Evolutionary conservation across 2,797 vertebrate species (phyloP), one percentile per base, ranked within the genome.

Genomic region (Pseudochirops corinnae): DNA sequence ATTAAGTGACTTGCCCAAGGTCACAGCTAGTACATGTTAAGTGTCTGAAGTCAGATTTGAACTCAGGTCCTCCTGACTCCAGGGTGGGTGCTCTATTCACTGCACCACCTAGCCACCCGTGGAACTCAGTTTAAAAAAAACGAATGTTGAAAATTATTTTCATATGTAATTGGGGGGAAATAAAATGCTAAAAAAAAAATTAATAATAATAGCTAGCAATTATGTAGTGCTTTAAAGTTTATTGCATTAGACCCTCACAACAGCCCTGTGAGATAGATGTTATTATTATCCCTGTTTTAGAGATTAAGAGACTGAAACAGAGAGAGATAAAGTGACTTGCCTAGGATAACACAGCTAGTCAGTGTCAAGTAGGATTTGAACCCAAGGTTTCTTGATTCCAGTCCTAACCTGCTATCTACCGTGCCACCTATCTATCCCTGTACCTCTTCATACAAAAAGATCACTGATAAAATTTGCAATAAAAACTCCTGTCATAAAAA

Each of bases 401-500:
- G 4, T 1, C 18, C 33, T 7, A 21, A 16, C 33, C 62, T 74
- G 33, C 33, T 74, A 7, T 18, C 16, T 1, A 67, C 33, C 33
- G 28, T 60, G 10, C 31, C 56, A n/a, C 14, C 14, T 16, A 18
- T 13, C 31, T 74, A 18, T 16, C 16, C 16, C 33, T 74, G 14
- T 39, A 74, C 62, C 5, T 74, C 33, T 74, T 58, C 60, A 26
- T 90, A 7, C 94, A 93, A 93, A 93, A 53, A 53, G 28, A 91
- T 82, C 87, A 90, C 46, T 96, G 58, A 67, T 60, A 90, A 92
- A 67, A 91, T 94, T 91, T 91, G 28, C 55, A 92, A 1, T 93
- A 55, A 93, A 24, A 60, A 39, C 91, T 94, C 16, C 67, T 18
- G 74, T 92, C 93, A 93, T 56, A 96, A 94, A 82, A 93, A 95